phyloP scores from a whole-genome alignment of 2,888 invertebrate genomes.

The Urechis unicinctus region DNA sequence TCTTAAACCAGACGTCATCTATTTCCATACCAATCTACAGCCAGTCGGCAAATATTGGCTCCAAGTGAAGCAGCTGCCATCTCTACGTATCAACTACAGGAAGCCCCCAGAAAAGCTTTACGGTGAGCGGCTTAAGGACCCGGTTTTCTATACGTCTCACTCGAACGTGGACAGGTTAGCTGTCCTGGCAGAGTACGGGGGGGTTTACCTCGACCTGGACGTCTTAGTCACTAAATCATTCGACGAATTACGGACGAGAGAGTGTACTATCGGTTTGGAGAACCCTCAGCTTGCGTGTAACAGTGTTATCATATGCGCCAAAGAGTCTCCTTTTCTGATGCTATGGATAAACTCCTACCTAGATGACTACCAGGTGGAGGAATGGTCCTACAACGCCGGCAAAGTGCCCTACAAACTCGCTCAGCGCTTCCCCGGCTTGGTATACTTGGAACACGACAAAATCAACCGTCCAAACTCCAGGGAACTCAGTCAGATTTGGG shows the following conservation, averaged over 20 bases:
- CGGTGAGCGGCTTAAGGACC: not conserved
- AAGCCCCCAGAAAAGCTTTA: not conserved
- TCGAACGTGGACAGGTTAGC: constrained; percentile 2
- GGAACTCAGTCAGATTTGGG: constrained; percentile 1
- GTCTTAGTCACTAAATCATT: constrained; percentile 1
- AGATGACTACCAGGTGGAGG: constrained; percentile 1
- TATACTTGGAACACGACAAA: not conserved
- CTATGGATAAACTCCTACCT: constrained; percentile 4
- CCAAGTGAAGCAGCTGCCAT: not conserved
- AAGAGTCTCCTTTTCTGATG: not conserved
- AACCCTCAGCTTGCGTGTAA: not conserved
- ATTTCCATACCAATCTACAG: constrained; percentile 2
- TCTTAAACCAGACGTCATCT: not conserved
- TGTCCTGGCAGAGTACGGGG: not conserved
- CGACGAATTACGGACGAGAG: not conserved
- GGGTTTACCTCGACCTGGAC: constrained; percentile 4
- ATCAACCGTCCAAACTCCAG: constrained; percentile 4
- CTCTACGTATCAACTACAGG: not conserved
- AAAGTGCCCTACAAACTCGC: constrained; percentile 2
- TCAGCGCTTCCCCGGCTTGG: not conserved
- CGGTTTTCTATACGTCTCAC: not conserved
- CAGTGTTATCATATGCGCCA: constrained; percentile 1
- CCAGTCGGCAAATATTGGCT: constrained; percentile 3
- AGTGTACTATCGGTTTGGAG: constrained; percentile 2
- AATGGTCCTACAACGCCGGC: constrained; percentile 1